A percentile compares a stretch with the other conserved stretches of the same genome.
These are phyloP conservation scores for Dascyllus trimaculatus DNA, from an alignment of 2,113 vertebrate species.

Conservation along the genomic window DNA sequence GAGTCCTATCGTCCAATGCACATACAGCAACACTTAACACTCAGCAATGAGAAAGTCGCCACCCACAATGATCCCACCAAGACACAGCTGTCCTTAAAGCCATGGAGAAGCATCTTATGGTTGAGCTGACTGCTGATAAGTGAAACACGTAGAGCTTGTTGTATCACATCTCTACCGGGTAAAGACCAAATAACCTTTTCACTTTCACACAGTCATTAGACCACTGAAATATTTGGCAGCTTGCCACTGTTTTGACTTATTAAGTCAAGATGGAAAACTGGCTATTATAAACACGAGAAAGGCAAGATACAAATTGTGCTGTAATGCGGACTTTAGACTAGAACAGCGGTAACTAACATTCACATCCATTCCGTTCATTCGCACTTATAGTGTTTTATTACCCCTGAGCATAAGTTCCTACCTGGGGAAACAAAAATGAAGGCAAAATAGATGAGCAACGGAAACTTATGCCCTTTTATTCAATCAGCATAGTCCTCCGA, in stretches of 20 bases:
- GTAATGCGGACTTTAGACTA: conserved; percentile 7
- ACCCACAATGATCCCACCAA: conserved; percentile 49
- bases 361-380: conserved; percentile 66
- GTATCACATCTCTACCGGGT: conserved; percentile 44
- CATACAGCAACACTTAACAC: conserved; percentile 60
- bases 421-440: conserved; percentile 49
- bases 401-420: conserved; percentile 51
- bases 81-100: conserved; percentile 29
- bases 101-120: conserved; percentile 27
- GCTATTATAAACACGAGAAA: conserved; percentile 13
- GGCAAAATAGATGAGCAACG: conserved; percentile 58
- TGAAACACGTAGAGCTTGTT: conserved; percentile 50
- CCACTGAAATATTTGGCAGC: conserved; percentile 45
- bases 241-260: conserved; percentile 47
- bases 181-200: conserved; percentile 46
- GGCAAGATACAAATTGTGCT: conserved; percentile 10
- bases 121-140: conserved; percentile 42
- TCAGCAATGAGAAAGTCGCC: conserved; percentile 54
- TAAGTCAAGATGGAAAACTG: conserved; percentile 1
- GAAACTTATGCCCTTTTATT: conserved; percentile 69
- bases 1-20: conserved; percentile 63
- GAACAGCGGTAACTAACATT: conserved; percentile 58
- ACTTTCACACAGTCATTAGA: conserved; percentile 53
- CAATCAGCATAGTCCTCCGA: conserved; percentile 63
- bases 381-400: conserved; percentile 69